These are phyloP conservation scores for Bambusicola thoracicus DNA, from an alignment of 2,113 vertebrate genomes.

Conservation along the genomic window DNA sequence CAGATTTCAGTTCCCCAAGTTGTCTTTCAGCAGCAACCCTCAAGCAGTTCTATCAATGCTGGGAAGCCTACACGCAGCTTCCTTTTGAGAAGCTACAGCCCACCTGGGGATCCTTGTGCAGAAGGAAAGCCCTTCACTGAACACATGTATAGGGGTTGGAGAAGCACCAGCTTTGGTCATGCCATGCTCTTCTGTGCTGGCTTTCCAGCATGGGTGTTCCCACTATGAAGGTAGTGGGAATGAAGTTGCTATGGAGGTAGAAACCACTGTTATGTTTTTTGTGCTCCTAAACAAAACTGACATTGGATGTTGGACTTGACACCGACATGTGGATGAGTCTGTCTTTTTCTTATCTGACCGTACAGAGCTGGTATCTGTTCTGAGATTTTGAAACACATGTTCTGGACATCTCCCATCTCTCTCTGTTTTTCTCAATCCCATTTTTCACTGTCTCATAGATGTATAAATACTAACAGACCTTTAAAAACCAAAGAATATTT, in stretches of 20 bases:
- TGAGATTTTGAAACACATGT: background rate
- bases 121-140: background rate
- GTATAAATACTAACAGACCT: background rate
- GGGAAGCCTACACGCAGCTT: background rate
- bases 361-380: background rate
- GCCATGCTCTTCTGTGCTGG: background rate
- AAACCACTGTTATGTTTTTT: background rate
- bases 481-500: background rate
- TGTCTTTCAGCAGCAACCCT: background rate
- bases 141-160: rapidly evolving
- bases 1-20: background rate
- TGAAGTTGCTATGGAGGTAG: background rate
- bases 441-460: background rate
- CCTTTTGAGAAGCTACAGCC: background rate
- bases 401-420: background rate
- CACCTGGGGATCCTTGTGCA: background rate
- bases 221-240: too few relatives aligned
- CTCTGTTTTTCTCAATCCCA: background rate
- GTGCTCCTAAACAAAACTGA: background rate
- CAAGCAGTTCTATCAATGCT: background rate
- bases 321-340: background rate
- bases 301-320: background rate
- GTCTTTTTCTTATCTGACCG: background rate
- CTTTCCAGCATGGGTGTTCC: background rate
- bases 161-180: background rate